Percentiles rank a stretch among this genome's conserved stretches.
Conservation (phyloP, 2,797 vertebrate genomes). For the Perodicticus potto region DNA sequence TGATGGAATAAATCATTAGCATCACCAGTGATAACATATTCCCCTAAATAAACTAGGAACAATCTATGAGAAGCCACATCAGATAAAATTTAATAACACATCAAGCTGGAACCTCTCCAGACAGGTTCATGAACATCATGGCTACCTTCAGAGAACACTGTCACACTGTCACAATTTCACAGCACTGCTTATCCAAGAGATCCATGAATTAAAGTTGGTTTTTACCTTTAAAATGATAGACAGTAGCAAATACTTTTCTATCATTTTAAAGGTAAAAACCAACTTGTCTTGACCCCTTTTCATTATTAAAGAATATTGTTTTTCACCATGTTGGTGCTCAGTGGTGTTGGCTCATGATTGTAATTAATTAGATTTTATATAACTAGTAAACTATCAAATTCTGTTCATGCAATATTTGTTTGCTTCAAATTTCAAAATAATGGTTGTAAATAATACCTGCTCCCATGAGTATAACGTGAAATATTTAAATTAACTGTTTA, state of each 20-base stretch:
- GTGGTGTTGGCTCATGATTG: not conserved
- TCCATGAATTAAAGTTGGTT: too few relatives aligned
- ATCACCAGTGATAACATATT: not conserved
- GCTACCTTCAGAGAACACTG: not conserved
- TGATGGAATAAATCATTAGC: not conserved
- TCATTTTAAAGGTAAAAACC: not conserved
- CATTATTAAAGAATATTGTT: not conserved
- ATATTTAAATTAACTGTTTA: not conserved
- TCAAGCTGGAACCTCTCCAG: not conserved
- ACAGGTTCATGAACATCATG: not conserved
- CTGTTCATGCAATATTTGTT: not conserved
- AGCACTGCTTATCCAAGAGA: not conserved
- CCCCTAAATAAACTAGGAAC: not conserved
- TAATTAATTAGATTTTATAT: not conserved
- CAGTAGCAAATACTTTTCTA: not conserved
- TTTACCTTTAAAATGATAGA: not conserved
- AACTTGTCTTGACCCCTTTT: not conserved
- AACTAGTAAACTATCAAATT: not conserved
- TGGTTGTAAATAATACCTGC: not conserved
- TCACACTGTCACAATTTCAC: not conserved
- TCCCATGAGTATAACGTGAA: not conserved
- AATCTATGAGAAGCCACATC: not conserved
- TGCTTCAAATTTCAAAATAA: not conserved
- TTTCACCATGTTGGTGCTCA: not conserved
- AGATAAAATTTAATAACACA: not conserved